phyloP scores from a whole-genome alignment of 2,888 invertebrate genomes.

The Pemphredon lugubris region DNA sequence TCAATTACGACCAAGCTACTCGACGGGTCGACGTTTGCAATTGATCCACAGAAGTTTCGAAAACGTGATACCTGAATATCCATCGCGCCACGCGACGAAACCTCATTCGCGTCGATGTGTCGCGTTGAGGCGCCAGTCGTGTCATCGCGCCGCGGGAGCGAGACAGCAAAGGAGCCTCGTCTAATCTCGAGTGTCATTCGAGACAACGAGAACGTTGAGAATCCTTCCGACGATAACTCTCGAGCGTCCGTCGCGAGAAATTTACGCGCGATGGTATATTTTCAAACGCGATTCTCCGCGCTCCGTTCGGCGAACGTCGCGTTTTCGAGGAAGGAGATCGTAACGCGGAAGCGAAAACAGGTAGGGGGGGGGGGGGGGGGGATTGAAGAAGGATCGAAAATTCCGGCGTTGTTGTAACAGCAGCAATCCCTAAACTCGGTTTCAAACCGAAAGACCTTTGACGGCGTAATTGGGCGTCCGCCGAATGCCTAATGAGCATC shows the following conservation, averaged over 20 bases:
- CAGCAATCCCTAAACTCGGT: no score
- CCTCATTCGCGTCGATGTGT: neutral
- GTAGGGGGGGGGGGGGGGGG: no score
- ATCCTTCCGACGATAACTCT: slow-evolving; percentile 27
- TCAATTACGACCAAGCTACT: no score
- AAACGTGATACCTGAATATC: neutral
- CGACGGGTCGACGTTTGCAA: no score
- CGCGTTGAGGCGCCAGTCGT: neutral
- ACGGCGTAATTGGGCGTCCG: no score
- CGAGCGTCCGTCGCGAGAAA: slow-evolving; percentile 22
- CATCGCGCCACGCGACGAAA: neutral
- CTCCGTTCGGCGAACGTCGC: neutral
- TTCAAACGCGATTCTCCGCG: slow-evolving; percentile 19
- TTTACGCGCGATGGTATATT: slow-evolving; percentile 26
- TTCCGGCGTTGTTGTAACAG: no score
- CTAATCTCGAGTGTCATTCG: slow-evolving; percentile 33
- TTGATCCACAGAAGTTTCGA: neutral
- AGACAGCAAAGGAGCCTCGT: slow-evolving; percentile 33
- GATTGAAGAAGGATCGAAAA: no score
- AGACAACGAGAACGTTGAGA: slow-evolving; percentile 36
- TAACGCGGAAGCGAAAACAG: no score
- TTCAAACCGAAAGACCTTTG: no score
- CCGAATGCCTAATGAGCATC: no score
- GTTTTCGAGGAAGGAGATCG: no score
- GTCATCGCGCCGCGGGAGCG: slow-evolving; percentile 22